Evolutionary conservation across 2,888 invertebrate genomes (phyloP), one percentile per base, ranked within the genome.

Genomic region (Meiosimyza platycephala): DNA sequence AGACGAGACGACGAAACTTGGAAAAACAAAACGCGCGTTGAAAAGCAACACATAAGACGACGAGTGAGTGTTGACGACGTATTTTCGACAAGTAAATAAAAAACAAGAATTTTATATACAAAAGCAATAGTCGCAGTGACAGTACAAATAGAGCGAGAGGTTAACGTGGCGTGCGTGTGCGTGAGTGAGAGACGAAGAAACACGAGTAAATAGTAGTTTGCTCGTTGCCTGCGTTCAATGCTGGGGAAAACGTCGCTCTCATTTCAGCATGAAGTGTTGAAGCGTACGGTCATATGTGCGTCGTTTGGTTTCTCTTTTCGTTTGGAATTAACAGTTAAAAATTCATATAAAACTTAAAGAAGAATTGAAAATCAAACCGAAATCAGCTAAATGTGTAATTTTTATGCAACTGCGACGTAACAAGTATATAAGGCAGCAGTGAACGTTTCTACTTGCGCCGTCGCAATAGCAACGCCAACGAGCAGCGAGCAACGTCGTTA

Each of bases 201-300:
- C 11, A 71, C 73, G 62, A 68, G 63, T 76, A 78, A 55, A 75
- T 76, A 77, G 40, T 33, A 55, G 54, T 51, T 52, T 63, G 63
- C 1, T 57, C 22, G 18, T 55, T 60, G 72, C 64, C 57, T 67
- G 67, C 63, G 52, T 16, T 50, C 15, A 52, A 48, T 52, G 71
- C 59, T 70, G 62, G 64, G 40, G 33, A 33, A 57, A 69, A 59
- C 22, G 50, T n/a, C 5, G 50, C n/a, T 60, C 62, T 70, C 76
- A 79, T 76, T 79, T 78, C 74, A 75, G 76, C 74, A 72, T 77
- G 77, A 65, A 67, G 73, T 74, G 77, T 77, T 76, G 76, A 70
- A 55, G 62, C 13, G 75, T 64, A 15, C 71, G 68, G 76, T 74
- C 63, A 75, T 78, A 57, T 55, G 55, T 3, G 11, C 64, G 71